These are phyloP conservation scores for Aythya baeri DNA, from an alignment of 2,113 vertebrate species.

Conservation along the genomic window DNA sequence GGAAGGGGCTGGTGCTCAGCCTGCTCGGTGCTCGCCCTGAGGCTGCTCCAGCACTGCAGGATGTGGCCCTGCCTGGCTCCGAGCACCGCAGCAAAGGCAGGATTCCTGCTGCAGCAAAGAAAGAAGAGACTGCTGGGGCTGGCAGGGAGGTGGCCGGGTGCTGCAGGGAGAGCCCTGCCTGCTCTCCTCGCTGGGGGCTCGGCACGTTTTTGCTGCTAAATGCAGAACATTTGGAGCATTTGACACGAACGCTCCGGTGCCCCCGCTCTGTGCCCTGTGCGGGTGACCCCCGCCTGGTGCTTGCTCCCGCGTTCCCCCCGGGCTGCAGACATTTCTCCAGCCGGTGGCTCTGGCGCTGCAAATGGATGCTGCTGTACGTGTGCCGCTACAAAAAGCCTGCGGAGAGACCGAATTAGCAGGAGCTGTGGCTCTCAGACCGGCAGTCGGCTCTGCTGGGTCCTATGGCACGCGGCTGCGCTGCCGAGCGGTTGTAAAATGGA, in stretches of 20 bases:
- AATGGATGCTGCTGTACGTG: not conserved
- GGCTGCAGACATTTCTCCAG: not conserved
- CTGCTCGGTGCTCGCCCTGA: not conserved
- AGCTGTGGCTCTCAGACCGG: not conserved
- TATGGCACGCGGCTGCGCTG: not conserved
- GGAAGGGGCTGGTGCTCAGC: not conserved
- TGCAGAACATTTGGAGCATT: not conserved
- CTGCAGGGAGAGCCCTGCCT: not conserved
- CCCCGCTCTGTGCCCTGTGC: not conserved
- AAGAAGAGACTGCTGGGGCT: not conserved
- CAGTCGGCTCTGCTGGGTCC: not conserved
- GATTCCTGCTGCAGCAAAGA: not conserved
- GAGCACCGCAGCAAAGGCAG: not conserved
- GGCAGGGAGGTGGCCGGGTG: not conserved
- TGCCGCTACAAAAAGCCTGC: not conserved
- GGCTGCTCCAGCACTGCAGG: too few species aligned
- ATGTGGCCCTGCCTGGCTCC: not conserved
- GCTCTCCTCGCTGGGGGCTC: not conserved
- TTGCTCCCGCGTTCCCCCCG: accelerated
- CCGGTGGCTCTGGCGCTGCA: not conserved
- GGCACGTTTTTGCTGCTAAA: not conserved
- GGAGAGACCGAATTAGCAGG: not conserved
- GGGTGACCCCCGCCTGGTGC: not conserved
- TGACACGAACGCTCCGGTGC: not conserved
- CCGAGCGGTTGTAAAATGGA: not conserved